These are phyloP conservation scores for Lithobates sylvaticus DNA, from an alignment of 2,797 vertebrate genomes.

Conservation along the genomic window DNA sequence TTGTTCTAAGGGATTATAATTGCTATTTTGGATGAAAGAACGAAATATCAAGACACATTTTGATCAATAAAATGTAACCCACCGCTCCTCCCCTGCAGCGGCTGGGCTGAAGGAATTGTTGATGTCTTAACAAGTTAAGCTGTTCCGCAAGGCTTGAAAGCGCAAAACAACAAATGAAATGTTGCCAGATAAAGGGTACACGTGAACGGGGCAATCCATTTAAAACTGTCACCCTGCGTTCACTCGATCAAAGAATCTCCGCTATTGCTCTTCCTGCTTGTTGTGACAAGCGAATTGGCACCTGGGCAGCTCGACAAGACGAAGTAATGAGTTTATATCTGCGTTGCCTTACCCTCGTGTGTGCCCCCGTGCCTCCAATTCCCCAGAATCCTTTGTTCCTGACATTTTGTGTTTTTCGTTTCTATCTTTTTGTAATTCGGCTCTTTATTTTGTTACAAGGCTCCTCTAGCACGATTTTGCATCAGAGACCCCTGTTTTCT, in stretches of 20 bases:
- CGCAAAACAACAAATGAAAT: slow-evolving; percentile 23
- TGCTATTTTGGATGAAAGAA: slow-evolving; percentile 35
- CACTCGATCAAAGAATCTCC: slow-evolving; percentile 27
- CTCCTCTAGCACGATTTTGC: background rate
- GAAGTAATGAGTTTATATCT: slow-evolving; percentile 35
- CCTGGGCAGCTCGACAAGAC: slow-evolving; percentile 11
- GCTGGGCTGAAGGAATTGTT: slow-evolving; percentile 4
- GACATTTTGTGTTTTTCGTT: background rate
- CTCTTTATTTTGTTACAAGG: background rate
- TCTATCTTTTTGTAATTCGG: too few relatives aligned
- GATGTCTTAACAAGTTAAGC: slow-evolving; percentile 45
- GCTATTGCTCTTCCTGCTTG: slow-evolving; percentile 41
- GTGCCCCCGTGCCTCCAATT: background rate
- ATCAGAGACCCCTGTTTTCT: background rate
- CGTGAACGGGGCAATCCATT: slow-evolving; percentile 53
- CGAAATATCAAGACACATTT: background rate
- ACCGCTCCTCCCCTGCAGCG: background rate
- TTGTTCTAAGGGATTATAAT: slow-evolving; percentile 13
- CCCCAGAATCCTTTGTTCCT: slow-evolving; percentile 13
- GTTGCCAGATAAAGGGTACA: slow-evolving; percentile 45
- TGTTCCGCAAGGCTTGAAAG: slow-evolving; percentile 24
- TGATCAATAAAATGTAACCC: slow-evolving; percentile 11
- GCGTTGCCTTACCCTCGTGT: background rate
- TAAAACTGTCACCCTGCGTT: slow-evolving; percentile 36
- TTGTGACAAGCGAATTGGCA: slow-evolving; percentile 48